These are phyloP conservation scores for Dexiosoma caninum DNA, from an alignment of 2,888 invertebrate genomes.

Conservation along the genomic window DNA sequence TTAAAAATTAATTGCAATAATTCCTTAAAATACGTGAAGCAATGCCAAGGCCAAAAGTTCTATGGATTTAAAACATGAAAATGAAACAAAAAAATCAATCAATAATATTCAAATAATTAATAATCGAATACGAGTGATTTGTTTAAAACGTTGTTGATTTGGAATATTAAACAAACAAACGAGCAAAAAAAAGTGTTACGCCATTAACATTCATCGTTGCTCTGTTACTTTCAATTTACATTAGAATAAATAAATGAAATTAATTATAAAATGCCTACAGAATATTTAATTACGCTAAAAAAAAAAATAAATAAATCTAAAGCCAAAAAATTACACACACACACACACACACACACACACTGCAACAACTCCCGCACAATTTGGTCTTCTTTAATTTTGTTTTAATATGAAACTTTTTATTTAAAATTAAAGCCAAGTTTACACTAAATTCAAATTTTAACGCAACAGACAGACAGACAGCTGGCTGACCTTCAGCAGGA, in stretches of 20 bases:
- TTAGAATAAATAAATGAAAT: constrained; percentile 54
- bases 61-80: not conserved
- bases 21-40: not conserved
- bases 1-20: not conserved
- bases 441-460: not conserved
- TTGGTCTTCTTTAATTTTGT: not conserved
- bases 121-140: not conserved
- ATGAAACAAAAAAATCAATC: not conserved
- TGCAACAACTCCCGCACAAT: not conserved
- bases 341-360: not conserved
- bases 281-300: constrained; percentile 45
- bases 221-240: not conserved
- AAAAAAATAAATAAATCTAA: not conserved
- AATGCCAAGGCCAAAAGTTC: constrained; percentile 16
- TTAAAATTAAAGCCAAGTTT: constrained; percentile 44
- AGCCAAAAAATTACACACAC: constrained; percentile 1
- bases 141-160: not conserved
- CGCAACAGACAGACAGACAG: not conserved
- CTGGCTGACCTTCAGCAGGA: constrained; percentile 32
- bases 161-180: too few species aligned
- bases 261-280: constrained; percentile 54
- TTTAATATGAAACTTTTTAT: not conserved
- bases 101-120: not conserved
- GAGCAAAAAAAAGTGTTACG: constrained; percentile 3
- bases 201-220: constrained; percentile 27